Evolutionary conservation across 2,113 vertebrate species (phyloP), one percentile per base, ranked within the genome.

Genomic region (Vidua chalybeata): DNA sequence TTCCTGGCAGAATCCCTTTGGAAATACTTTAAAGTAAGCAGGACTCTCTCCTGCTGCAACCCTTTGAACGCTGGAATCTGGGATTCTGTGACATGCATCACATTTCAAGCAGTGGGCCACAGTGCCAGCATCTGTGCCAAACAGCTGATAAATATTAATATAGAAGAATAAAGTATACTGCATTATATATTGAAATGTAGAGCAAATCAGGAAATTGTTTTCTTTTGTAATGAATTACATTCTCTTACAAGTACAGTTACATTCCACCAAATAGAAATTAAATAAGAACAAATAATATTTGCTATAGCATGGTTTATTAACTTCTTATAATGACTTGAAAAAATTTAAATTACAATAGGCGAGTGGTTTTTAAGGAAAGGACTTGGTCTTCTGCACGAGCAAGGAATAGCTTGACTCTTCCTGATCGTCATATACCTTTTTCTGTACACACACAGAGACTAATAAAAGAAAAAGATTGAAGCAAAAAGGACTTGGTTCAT

Each of bases 1-100:
- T 73, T 94, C 80, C 79, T 82, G 76, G 59, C 90, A 94, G 76
- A 86, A 85, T 86, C 87, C 94, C 83, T 82, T 55, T 84, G 93
- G 88, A 96, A 94, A 92, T 55, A 90, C 61, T 73, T 87, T 80
- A 82, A 89, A 93, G 63, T 52, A 84, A 77, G 49, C 35, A 67
- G 84, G 58, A 84, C 31, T 82, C 68, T 93, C 56, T 80, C n/a
- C 58, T 84, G 28, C 66, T 68, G 37, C n/a, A 72, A 31, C 11
- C 19, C 58, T 62, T 84, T 75, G 61, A 80, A 86, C 0, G 0
- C 33, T 45, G 64, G 49, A 85, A 62, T 52, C 35, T 83, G 63
- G 58, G 39, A 63, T 91, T 89, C 62, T 93, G 49, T 74, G 55
- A 73, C 59, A 85, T 0, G 0, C n/a, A 76, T 69, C 59, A 63